phyloP scores from a whole-genome alignment of 2,113 vertebrate species.

The Neomonachus schauinslandi region DNA sequence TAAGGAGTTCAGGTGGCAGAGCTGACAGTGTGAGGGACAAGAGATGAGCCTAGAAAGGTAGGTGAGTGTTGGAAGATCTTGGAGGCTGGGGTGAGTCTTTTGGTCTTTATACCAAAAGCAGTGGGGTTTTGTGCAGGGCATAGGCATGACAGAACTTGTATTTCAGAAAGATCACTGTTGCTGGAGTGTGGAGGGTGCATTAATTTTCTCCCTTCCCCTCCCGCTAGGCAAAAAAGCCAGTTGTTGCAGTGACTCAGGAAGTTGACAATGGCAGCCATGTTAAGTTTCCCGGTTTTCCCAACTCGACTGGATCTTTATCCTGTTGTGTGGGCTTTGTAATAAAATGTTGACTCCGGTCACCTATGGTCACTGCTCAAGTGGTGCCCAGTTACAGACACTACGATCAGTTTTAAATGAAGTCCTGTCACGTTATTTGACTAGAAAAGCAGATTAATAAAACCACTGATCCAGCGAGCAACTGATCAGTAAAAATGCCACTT shows the following conservation, averaged over 20 bases:
- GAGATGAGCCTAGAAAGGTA: neutral
- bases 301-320: neutral
- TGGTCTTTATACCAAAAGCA: neutral
- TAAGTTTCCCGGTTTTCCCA: neutral
- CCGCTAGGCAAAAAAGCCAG: neutral
- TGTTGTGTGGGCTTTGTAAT: neutral
- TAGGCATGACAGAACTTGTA: neutral
- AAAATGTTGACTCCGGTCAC: neutral
- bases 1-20: neutral
- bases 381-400: neutral
- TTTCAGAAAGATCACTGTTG: neutral
- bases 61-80: neutral
- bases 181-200: neutral
- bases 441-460: slow-evolving; percentile 70
- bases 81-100: neutral
- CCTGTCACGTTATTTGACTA: slow-evolving; percentile 62
- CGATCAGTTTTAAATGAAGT: slow-evolving; percentile 53
- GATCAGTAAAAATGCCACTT: slow-evolving; percentile 60
- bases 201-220: neutral
- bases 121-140: neutral
- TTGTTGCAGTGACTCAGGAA: neutral
- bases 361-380: neutral
- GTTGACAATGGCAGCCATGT: neutral
- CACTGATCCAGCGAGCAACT: slow-evolving; percentile 18
- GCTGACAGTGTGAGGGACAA: neutral